These are phyloP conservation scores for Palythoa heliodiscus DNA, from an alignment of 92 coral and sea anemone species.

Conservation along the genomic window DNA sequence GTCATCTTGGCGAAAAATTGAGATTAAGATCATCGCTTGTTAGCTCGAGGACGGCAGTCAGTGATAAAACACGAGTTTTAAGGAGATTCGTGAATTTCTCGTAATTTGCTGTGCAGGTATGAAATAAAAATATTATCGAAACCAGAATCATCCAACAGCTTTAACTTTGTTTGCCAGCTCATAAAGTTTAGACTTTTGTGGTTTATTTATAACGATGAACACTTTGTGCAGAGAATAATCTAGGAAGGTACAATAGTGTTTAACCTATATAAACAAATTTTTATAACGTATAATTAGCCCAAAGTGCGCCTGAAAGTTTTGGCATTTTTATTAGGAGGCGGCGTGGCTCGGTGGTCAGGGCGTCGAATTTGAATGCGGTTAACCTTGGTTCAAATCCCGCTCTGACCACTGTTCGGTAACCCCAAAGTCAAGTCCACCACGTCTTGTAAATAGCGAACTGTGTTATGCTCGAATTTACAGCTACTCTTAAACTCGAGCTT, in stretches of 20 bases:
- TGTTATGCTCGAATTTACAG: no score
- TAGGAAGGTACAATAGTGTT: neutral
- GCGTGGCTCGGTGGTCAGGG: no score
- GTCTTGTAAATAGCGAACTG: no score
- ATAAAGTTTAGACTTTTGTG: no score
- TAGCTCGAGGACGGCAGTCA: constrained; percentile 9
- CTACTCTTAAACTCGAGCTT: no score
- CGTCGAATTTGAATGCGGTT: no score
- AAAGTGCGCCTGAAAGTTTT: constrained; percentile 24
- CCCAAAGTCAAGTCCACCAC: no score
- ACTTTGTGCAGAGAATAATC: neutral
- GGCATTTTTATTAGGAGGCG: neutral
- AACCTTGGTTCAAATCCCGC: no score
- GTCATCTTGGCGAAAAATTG: constrained; percentile 28
- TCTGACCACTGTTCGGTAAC: no score
- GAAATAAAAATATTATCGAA: neutral
- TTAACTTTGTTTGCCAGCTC: neutral
- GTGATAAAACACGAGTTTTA: no score
- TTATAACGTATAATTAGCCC: constrained; percentile 23
- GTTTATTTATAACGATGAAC: neutral
- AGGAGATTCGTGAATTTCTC: no score
- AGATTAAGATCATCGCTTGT: neutral
- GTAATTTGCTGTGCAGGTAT: no score
- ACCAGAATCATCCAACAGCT: neutral
- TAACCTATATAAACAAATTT: neutral